Base-by-base conservation (phyloP, 2,888 invertebrate genomes). In the Schrankia costaestrigalis region DNA sequence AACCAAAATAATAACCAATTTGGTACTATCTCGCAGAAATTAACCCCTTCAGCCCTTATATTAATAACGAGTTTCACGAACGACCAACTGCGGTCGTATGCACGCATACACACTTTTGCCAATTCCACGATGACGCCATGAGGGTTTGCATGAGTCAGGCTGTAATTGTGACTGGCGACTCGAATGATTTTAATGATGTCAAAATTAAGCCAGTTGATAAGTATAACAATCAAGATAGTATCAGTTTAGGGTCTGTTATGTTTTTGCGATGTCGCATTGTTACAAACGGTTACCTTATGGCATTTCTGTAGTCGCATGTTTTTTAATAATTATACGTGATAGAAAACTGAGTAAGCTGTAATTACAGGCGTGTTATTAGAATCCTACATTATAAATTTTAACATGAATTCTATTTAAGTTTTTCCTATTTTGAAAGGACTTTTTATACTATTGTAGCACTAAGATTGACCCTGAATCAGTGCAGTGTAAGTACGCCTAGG, bases 151-250 rank as follows among this genome's bases (percentile, higher is more conserved):
- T 37, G 23, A 30, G 31, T 41, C 29, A 23, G 25, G 22, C 22
- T 36, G 40, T 34, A 71, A 71, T 71, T 73, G 62, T 47, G 44
- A 46, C 50, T 41, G 49, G 42, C 46, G 49, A 28, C 50, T 60
- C 62, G 66, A 68, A 71, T 70, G 59, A 70, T 71, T 63, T 66
- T 67, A 67, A 72, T 66, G 61, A 67, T 61, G 60, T 55, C 52
- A 56, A 65, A 72, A 69, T 70, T 67, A 61, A 58, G 50, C 48
- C 41, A 22, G 38, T 49, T 59, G 67, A 64, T 70, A 71, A 61
- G 56, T 43, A 53, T 48, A 45, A 58, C 56, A 58, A 57, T 65
- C 56, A 56, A 62, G 70, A 71, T 55, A 47, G 42, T 69, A 72
- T 64, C 62, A 21, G 33, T 38, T 30, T 37, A 31, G 29, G 50